Base-by-base conservation (phyloP, 2,113 vertebrate genomes). In the Rhadina sibilatrix region DNA sequence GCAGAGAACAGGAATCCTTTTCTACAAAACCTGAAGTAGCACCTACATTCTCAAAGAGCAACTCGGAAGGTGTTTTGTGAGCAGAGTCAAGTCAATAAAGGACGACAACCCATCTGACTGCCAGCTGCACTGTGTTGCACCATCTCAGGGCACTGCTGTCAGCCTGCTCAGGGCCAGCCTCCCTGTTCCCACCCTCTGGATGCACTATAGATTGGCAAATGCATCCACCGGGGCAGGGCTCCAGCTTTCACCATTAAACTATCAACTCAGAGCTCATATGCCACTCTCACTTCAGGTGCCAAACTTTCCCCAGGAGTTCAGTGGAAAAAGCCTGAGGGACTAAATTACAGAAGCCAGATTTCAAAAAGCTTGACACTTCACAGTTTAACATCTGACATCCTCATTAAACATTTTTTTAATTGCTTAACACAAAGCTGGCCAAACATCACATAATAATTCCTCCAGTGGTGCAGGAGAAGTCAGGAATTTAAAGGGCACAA, bases 301-400 rank as follows among this genome's bases (percentile, higher is more conserved):
- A 97, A 94, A 84, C 76, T 33, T 84, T 81, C 95, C 92, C 94
- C 94, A 84, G 95, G 96, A 95, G 93, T 22, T 54, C 83, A 23
- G 5, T 11, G 52, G 72, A 89, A 96, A 96, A 89, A 78, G 96
- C 95, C 95, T 28, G 72, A 92, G 94, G 96, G 94, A 52, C 77
- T 47, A 16, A 77, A 75, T 38, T 52, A 71, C 24, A 75, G 76
- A 44, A 78, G 80, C 17, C 89, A 81, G 69, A 47, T 56, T 89
- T 87, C 69, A 49, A 50, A 92, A 86, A 83, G 49, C 60, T 56
- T 84, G 80, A 83, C 83, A 15, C 31, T n/a, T 44, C 46, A 50
- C 47, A 52, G 22, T 37, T 96, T 86, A 92, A 75, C 68, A 89
- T 60, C 72, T 90, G 83, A 96, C 20, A 81, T 84, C 89, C 93